Evolutionary conservation across 2,113 vertebrate genomes (phyloP).

Genomic region (Turnix velox): DNA sequence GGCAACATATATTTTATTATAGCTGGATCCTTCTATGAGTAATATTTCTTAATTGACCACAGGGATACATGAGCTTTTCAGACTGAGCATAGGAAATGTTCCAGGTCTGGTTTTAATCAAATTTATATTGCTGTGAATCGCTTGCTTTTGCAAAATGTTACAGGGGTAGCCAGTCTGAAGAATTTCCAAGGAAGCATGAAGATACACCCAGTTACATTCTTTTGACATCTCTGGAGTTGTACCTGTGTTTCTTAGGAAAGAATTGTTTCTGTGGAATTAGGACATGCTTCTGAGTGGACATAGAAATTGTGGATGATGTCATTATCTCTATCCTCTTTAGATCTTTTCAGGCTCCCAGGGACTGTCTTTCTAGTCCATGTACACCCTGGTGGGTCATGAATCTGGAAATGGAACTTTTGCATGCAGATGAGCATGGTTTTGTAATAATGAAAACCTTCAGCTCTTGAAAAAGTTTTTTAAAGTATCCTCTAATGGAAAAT

Average conservation of each 20-base stretch:
- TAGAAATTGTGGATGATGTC: neutral
- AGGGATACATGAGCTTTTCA: conserved; percentile 19
- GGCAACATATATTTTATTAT: neutral
- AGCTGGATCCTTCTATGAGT: conserved; percentile 18
- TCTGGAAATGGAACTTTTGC: neutral
- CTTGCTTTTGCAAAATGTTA: conserved; percentile 22
- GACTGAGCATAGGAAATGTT: conserved; percentile 2
- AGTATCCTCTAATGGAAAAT: neutral
- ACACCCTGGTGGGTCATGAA: neutral
- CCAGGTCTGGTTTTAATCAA: conserved; percentile 26
- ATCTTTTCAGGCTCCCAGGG: neutral
- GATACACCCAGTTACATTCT: neutral
- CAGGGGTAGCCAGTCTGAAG: neutral
- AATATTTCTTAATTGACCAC: conserved; percentile 49
- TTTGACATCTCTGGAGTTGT: neutral
- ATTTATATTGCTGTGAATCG: neutral
- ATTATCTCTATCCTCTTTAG: neutral
- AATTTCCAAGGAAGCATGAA: neutral
- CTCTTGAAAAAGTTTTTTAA: neutral
- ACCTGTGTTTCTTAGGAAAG: neutral
- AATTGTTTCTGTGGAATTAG: neutral
- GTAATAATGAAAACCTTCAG: neutral
- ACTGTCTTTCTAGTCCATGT: neutral
- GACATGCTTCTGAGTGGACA: neutral
- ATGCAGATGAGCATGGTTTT: neutral